Evolutionary conservation across 2,113 vertebrate species (phyloP).

Genomic region (Ophiodon elongatus): DNA sequence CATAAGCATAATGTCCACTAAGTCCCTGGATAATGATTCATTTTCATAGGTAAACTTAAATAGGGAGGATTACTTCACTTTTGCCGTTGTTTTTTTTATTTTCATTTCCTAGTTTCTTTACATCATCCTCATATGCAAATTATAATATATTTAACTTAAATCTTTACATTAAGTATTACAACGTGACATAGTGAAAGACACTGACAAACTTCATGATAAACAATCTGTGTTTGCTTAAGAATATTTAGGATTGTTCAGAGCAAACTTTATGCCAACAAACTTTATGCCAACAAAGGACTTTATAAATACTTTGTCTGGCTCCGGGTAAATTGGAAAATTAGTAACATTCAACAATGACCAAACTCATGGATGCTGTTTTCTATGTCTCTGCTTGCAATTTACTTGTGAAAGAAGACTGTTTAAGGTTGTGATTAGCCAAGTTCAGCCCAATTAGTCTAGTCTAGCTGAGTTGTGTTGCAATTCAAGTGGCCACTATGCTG

Average conservation of each 20-base stretch:
- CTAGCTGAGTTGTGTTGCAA: slow-evolving; percentile 8
- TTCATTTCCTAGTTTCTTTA: background rate
- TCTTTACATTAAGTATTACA: background rate
- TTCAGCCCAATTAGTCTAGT: slow-evolving; percentile 13
- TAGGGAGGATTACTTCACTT: background rate
- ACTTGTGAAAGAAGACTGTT: slow-evolving; percentile 5
- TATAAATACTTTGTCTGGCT: background rate
- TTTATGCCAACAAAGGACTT: background rate
- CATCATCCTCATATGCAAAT: background rate
- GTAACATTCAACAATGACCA: background rate
- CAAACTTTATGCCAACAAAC: background rate
- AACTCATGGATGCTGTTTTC: slow-evolving; percentile 3
- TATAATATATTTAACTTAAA: background rate
- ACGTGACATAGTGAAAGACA: background rate
- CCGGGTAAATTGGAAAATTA: background rate
- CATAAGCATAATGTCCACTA: background rate
- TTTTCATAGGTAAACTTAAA: background rate
- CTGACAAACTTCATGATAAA: background rate
- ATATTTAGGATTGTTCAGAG: background rate
- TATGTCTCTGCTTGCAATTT: slow-evolving; percentile 33
- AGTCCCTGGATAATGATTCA: background rate
- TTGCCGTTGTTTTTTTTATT: background rate
- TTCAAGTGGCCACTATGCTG: background rate
- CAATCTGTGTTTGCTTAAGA: background rate
- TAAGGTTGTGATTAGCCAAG: background rate